phyloP scores from a whole-genome alignment of 1,140 invertebrate species.

The Anoplolepis gracilipes region DNA sequence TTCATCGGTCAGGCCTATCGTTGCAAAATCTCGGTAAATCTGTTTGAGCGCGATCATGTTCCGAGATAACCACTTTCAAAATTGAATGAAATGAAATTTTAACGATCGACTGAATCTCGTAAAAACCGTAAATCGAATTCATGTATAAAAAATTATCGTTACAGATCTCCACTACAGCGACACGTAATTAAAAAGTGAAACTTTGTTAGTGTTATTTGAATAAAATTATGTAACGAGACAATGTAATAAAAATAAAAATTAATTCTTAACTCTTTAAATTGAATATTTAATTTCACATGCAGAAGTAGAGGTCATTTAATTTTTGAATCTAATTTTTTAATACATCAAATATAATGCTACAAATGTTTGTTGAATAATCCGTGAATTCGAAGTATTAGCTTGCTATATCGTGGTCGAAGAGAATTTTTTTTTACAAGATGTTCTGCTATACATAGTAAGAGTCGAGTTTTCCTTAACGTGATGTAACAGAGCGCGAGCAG shows the following conservation, averaged over 20 bases:
- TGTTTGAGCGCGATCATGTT: neutral
- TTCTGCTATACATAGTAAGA: neutral
- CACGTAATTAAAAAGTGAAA: neutral
- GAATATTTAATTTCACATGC: neutral
- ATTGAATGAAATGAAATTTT: conserved; percentile 25
- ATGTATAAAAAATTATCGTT: neutral
- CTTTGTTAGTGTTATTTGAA: neutral
- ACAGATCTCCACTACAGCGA: neutral
- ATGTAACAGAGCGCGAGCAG: neutral
- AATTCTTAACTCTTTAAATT: neutral
- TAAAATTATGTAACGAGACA: neutral
- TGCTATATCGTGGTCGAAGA: too few relatives aligned
- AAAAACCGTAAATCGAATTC: conserved; percentile 8
- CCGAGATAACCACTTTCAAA: conserved; percentile 25
- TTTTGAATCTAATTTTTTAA: neutral
- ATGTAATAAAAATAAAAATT: neutral
- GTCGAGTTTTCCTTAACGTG: neutral
- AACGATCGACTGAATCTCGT: neutral
- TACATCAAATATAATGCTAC: neutral
- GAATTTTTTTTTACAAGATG: neutral
- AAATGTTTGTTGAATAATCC: neutral
- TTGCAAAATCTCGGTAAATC: conserved; percentile 15
- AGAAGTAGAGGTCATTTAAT: neutral
- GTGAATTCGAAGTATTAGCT: neutral
- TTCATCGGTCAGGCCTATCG: neutral